These are phyloP conservation scores for Dryadula phaetusa DNA, from an alignment of 2,888 invertebrate species.

Conservation along the genomic window DNA sequence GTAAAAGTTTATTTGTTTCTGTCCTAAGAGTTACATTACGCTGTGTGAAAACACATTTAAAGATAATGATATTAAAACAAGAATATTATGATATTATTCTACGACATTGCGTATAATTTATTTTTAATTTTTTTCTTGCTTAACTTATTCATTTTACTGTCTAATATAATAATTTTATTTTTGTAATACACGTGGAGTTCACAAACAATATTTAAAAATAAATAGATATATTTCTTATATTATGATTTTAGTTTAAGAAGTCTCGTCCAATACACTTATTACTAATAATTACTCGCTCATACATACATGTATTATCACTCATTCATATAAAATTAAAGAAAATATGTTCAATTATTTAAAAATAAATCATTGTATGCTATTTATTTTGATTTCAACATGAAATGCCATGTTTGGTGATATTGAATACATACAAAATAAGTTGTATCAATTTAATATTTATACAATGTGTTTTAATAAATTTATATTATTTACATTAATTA, in stretches of 20 bases:
- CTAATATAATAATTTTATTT: not conserved
- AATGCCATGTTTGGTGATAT: not conserved
- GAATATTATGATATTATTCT: slow-evolving; percentile 10
- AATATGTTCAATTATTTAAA: not conserved
- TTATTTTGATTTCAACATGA: not conserved
- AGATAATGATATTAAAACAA: slow-evolving; percentile 24
- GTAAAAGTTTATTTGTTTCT: slow-evolving; percentile 45
- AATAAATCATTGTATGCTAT: not conserved
- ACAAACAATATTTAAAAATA: too few species aligned
- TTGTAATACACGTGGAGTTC: too few species aligned
- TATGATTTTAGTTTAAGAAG: too few species aligned
- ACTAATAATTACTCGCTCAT: too few species aligned
- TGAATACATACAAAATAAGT: too few species aligned
- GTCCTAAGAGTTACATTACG: slow-evolving; percentile 38
- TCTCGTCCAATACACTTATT: too few species aligned
- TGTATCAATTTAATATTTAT: too few species aligned
- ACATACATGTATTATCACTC: too few species aligned
- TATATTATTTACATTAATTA: too few species aligned
- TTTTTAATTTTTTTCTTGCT: not conserved
- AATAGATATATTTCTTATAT: too few species aligned
- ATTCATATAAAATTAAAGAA: too few species aligned
- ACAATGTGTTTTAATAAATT: not conserved
- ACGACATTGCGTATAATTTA: not conserved
- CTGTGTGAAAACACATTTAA: slow-evolving; percentile 23
- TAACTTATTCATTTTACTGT: not conserved